Base-by-base conservation (phyloP, 2,113 vertebrate genomes). In the Embiotoca jacksoni region DNA sequence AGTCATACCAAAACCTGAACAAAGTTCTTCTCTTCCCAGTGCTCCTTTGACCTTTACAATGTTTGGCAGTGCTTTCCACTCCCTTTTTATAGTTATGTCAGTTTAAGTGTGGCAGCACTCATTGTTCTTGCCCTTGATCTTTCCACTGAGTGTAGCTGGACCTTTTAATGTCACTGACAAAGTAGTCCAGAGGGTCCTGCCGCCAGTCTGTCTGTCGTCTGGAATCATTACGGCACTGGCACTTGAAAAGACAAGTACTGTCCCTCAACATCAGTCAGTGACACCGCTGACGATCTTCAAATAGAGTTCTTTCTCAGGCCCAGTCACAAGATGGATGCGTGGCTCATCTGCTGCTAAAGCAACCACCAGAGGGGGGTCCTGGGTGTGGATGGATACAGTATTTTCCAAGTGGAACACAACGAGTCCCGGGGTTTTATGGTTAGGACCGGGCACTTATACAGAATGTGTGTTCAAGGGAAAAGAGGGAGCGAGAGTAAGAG, bases 61-160 rank as follows among this genome's bases (percentile, higher is more conserved):
- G 61, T 65, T 74, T 75, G 71, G 64, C 73, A 69, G 67, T 47
- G 58, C 77, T 81, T 83, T 80, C 75, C 79, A 73, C 58, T 78
- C 54, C 50, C 79, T 78, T 87, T 91, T 92, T 90, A 88, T 88
- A 89, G 86, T 81, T 49, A 82, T 87, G 77, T 87, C 89, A 87
- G 44, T 90, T 82, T 87, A 83, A 89, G 81, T 85, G 89, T 81
- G 86, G 87, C 82, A 79, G 86, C 80, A 68, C 71, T 89, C 81
- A 88, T 91, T 88, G 88, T 82, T 83, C 88, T 69, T 85, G 91
- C 78, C 88, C 92, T 91, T 94, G 88, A 89, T 92, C 90, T 88
- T 89, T 89, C 77, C 81, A 81, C 31, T 75, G 82, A 90, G 86
- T 90, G 83, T 70, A 90, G 82, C 76, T 58, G 66, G 81, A 81